Evolutionary conservation across 2,797 vertebrate species (phyloP).

Genomic region (Gastrophryne carolinensis): DNA sequence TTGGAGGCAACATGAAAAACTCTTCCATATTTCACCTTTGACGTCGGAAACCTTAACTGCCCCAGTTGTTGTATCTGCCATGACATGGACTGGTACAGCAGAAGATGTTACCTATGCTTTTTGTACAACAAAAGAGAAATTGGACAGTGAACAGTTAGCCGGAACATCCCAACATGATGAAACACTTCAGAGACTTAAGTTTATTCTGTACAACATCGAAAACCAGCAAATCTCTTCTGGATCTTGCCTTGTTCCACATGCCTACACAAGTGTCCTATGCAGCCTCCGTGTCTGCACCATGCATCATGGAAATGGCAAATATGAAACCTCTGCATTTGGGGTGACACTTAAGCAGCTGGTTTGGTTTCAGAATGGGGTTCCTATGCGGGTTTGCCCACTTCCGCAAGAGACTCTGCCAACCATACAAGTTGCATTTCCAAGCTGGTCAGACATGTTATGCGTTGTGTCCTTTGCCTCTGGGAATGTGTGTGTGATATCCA

Average conservation of each 20-base stretch:
- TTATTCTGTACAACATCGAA: slow-evolving; percentile 70
- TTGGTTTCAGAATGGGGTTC: slow-evolving; percentile 78
- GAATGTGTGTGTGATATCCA: slow-evolving; percentile 78
- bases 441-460: slow-evolving; percentile 70
- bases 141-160: slow-evolving; percentile 28
- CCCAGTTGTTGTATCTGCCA: slow-evolving; percentile 68
- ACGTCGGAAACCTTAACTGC: slow-evolving; percentile 65
- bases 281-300: slow-evolving; percentile 69
- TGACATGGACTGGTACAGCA: slow-evolving; percentile 76
- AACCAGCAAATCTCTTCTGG: slow-evolving; percentile 66
- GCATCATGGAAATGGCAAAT: slow-evolving; percentile 56
- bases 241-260: slow-evolving; percentile 74
- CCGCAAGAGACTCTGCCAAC: slow-evolving; percentile 74
- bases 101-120: slow-evolving; percentile 69
- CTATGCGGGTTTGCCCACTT: slow-evolving; percentile 77
- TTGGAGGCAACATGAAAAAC: slow-evolving; percentile 71
- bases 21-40: slow-evolving; percentile 72
- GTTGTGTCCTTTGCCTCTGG: slow-evolving; percentile 73
- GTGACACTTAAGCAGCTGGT: slow-evolving; percentile 82
- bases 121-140: slow-evolving; percentile 62
- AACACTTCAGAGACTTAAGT: slow-evolving; percentile 61
- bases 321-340: slow-evolving; percentile 69
- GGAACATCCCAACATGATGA: slow-evolving; percentile 54
- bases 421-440: slow-evolving; percentile 71
- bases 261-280: slow-evolving; percentile 75